Conservation (phyloP, 2,888 invertebrate genomes). For the Metellina segmentata region DNA sequence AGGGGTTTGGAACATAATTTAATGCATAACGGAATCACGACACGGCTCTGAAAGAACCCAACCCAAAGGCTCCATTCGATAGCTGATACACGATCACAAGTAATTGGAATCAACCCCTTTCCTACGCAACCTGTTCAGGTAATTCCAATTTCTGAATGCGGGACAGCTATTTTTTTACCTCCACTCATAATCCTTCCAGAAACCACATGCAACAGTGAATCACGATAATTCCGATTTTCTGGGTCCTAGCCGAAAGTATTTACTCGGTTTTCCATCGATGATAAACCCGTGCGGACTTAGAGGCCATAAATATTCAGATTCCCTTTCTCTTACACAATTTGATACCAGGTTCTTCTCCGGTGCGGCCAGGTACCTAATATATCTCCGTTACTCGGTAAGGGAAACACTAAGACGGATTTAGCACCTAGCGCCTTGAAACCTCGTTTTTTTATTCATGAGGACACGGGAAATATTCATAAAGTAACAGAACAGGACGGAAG, state of each 20-base stretch:
- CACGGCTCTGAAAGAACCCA: not conserved
- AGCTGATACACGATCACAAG: not conserved
- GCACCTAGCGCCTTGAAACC: slow-evolving; percentile 5
- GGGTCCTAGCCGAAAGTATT: not conserved
- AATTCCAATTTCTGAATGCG: not conserved
- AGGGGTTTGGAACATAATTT: too few relatives aligned
- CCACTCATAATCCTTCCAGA: not conserved
- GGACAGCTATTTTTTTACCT: not conserved
- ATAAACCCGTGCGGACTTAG: not conserved
- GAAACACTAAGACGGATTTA: slow-evolving; percentile 30
- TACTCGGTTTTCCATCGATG: not conserved
- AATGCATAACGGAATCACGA: too few relatives aligned
- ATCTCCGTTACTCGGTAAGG: slow-evolving; percentile 18
- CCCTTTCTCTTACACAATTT: not conserved
- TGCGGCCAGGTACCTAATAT: not conserved
- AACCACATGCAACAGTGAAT: not conserved
- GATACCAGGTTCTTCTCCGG: not conserved
- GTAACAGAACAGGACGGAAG: slow-evolving; percentile 5
- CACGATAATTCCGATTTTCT: not conserved
- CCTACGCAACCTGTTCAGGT: not conserved
- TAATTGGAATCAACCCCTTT: not conserved
- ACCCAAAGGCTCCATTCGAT: not conserved
- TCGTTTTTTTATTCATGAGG: slow-evolving; percentile 65
- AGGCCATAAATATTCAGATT: slow-evolving; percentile 27
- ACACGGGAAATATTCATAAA: slow-evolving; percentile 53